Evolutionary conservation across 2,888 invertebrate genomes (phyloP).

Genomic region (Frankliniella fusca): DNA sequence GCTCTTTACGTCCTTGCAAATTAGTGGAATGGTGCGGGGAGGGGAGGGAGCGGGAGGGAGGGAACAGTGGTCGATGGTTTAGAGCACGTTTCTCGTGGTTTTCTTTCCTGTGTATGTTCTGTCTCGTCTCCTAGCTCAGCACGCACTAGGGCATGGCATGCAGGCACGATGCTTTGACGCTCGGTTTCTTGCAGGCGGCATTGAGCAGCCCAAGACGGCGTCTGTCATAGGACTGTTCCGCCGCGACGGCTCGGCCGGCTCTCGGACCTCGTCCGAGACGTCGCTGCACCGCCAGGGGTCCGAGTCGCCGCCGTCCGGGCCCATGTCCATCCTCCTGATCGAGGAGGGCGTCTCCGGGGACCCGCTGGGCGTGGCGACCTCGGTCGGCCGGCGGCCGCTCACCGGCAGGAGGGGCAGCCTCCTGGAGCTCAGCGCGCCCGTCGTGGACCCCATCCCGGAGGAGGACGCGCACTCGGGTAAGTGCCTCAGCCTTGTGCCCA

Average conservation of each 20-base stretch:
- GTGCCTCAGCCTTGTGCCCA: background rate
- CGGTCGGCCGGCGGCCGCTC: constrained; percentile 39
- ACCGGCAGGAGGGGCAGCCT: constrained; percentile 67
- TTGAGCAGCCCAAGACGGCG: constrained; percentile 78
- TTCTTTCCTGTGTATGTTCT: constrained; percentile 42
- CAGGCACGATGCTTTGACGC: constrained; percentile 33
- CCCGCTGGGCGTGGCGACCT: constrained; percentile 46
- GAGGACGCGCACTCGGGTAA: constrained; percentile 51
- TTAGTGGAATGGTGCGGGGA: too few species aligned
- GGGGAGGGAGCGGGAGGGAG: too few species aligned
- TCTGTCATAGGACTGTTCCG: constrained; percentile 87
- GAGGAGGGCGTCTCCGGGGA: constrained; percentile 49
- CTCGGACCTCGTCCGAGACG: constrained; percentile 45
- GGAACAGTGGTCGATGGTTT: background rate
- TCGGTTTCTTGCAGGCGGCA: constrained; percentile 60
- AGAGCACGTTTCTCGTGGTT: background rate
- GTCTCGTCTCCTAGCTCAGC: constrained; percentile 30
- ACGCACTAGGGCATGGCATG: constrained; percentile 43
- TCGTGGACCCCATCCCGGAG: constrained; percentile 67
- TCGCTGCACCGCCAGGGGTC: constrained; percentile 34
- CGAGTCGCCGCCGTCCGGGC: constrained; percentile 41
- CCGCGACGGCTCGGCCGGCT: constrained; percentile 66
- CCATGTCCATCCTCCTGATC: constrained; percentile 54
- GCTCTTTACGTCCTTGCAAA: too few species aligned
- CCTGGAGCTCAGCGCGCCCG: constrained; percentile 63